These are phyloP conservation scores for Amblyopsis rosae DNA, from an alignment of 2,113 vertebrate species.

Conservation along the genomic window DNA sequence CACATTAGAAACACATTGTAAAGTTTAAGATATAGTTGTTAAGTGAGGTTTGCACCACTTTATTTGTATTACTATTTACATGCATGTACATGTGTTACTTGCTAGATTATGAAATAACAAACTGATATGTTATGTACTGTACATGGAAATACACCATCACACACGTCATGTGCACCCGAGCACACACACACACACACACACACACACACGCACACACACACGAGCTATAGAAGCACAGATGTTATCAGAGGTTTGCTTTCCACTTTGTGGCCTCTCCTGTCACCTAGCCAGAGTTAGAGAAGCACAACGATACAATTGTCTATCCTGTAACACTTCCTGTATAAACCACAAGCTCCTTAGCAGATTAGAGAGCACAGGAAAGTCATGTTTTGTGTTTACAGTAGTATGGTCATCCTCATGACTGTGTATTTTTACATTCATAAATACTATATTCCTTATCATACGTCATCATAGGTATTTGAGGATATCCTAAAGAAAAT, in stretches of 20 bases:
- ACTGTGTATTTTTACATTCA: neutral
- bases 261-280: constrained; percentile 18
- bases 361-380: neutral
- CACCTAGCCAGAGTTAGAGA: constrained; percentile 7
- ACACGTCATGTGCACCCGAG: no score
- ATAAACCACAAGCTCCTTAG: neutral
- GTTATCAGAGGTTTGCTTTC: constrained; percentile 9
- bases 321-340: neutral
- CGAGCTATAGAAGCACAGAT: no score
- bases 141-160: neutral
- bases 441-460: neutral
- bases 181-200: neutral
- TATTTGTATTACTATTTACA: neutral
- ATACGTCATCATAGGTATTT: neutral
- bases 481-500: neutral
- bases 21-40: no score
- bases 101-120: neutral
- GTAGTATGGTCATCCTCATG: neutral
- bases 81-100: neutral
- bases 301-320: constrained; percentile 26
- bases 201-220: constrained; percentile 7
- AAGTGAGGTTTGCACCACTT: no score
- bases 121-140: neutral
- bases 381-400: neutral
- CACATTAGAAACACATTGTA: no score